Percentiles rank a stretch among this genome's conserved stretches.
Conservation (phyloP, 2,888 invertebrate genomes). For the Eilema caniola region DNA sequence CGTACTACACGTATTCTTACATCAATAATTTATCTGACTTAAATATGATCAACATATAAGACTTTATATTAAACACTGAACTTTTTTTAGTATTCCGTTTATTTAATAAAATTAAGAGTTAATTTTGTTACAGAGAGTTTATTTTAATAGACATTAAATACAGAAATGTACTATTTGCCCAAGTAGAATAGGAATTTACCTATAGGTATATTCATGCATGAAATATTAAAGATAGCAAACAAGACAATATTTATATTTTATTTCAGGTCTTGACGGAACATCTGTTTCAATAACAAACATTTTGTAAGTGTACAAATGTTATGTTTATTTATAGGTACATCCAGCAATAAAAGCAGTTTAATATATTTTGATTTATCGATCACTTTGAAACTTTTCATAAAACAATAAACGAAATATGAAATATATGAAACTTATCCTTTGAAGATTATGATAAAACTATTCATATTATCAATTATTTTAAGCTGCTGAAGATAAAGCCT, state of each 20-base stretch:
- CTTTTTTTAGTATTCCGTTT: background rate
- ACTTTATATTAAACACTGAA: background rate
- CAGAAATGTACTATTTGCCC: background rate
- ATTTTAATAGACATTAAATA: background rate
- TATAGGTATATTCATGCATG: constrained; percentile 34
- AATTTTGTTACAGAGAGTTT: background rate
- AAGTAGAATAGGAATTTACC: background rate
- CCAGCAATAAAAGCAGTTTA: background rate
- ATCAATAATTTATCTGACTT: background rate
- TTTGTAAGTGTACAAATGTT: constrained; percentile 30
- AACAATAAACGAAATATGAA: background rate
- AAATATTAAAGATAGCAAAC: constrained; percentile 28
- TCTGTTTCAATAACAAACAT: constrained; percentile 31
- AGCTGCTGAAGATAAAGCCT: no score
- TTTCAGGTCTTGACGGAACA: constrained; percentile 26
- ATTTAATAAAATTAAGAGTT: background rate
- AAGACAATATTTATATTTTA: constrained; percentile 23
- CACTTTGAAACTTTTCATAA: background rate
- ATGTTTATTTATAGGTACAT: background rate
- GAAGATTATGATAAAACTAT: no score
- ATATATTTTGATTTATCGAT: background rate
- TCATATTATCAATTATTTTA: no score
- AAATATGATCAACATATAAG: background rate
- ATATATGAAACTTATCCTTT: background rate
- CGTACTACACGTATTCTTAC: background rate